A percentile compares a stretch with the other conserved stretches of the same genome.
phyloP scores from a whole-genome alignment of 2,113 vertebrate genomes.

The Nanger granti region DNA sequence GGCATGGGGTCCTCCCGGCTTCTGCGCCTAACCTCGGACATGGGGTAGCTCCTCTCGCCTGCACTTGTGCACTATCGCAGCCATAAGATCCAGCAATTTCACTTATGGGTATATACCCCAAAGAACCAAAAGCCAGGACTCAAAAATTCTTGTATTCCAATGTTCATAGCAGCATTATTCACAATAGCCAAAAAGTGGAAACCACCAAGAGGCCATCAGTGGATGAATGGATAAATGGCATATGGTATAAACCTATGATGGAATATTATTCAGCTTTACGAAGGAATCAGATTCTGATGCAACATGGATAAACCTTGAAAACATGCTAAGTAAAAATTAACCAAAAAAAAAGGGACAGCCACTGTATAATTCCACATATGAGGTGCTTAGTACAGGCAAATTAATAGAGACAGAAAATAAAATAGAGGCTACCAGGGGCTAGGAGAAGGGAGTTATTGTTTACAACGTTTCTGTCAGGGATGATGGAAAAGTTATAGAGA shows the following conservation, averaged over 20 bases:
- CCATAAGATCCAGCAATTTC: background rate
- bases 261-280: background rate
- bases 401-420: background rate
- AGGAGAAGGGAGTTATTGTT: background rate
- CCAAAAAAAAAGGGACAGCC: background rate
- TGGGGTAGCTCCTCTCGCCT: too few species aligned
- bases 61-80: fast-evolving
- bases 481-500: background rate
- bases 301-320: background rate
- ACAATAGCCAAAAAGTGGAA: background rate
- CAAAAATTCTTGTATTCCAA: background rate
- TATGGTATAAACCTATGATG: background rate
- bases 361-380: background rate
- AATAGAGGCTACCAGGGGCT: background rate
- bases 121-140: background rate
- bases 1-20: fast-evolving
- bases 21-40: too few species aligned
- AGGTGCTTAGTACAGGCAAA: background rate
- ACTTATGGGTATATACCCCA: background rate
- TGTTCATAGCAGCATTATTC: background rate
- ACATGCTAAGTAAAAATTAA: background rate
- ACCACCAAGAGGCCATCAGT: background rate
- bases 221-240: background rate
- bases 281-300: background rate
- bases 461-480: background rate